Evolutionary conservation across 2,888 invertebrate species (phyloP).

Genomic region (Galeruca laticollis): DNA sequence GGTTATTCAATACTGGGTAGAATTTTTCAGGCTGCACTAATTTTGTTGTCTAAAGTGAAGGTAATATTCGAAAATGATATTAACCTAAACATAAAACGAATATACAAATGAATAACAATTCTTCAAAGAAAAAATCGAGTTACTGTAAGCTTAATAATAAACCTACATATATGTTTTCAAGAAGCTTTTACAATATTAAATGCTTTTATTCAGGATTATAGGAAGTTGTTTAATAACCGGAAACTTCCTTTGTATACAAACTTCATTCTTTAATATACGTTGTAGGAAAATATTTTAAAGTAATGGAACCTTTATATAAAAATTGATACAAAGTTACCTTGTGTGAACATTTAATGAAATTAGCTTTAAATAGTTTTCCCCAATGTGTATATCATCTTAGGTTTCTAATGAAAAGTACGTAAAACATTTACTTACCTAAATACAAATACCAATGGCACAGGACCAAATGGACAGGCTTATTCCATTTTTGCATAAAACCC

Average conservation of each 20-base stretch:
- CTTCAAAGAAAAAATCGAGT: slow-evolving; percentile 5
- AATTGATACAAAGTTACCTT: slow-evolving; percentile 18
- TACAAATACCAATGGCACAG: too few relatives aligned
- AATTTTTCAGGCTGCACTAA: too few relatives aligned
- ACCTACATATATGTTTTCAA: slow-evolving; percentile 21
- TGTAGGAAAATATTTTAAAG: slow-evolving; percentile 24
- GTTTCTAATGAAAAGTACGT: too few relatives aligned
- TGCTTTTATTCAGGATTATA: slow-evolving; percentile 17
- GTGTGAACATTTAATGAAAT: slow-evolving; percentile 30
- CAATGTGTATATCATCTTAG: neutral
- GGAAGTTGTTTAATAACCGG: slow-evolving; percentile 20
- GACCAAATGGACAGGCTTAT: too few relatives aligned
- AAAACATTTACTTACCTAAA: too few relatives aligned
- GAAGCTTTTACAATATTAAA: slow-evolving; percentile 35
- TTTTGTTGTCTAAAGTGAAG: too few relatives aligned
- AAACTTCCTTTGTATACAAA: slow-evolving; percentile 28
- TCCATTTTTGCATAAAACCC: too few relatives aligned
- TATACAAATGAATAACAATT: neutral
- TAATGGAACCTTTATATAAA: slow-evolving; percentile 21
- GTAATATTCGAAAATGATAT: neutral
- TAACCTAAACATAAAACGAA: neutral
- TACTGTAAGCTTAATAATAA: slow-evolving; percentile 2
- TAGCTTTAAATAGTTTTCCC: slow-evolving; percentile 17
- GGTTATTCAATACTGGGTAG: too few relatives aligned
- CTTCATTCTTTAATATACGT: slow-evolving; percentile 26